These are phyloP conservation scores for Lasiurus cinereus DNA, from an alignment of 2,113 vertebrate genomes.

Conservation along the genomic window DNA sequence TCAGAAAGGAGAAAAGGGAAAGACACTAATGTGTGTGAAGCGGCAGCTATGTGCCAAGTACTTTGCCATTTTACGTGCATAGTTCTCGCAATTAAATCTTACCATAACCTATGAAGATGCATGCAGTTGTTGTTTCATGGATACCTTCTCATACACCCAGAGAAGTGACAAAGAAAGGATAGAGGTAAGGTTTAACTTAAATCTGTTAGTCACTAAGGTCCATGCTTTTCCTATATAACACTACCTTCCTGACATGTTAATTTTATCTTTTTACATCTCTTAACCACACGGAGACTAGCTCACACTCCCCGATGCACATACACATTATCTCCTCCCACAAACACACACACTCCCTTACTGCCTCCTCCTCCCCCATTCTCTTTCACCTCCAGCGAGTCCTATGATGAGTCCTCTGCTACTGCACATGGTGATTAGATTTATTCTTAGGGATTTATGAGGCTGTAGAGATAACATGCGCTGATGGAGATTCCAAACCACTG, in stretches of 20 bases:
- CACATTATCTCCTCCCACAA: fast-evolving
- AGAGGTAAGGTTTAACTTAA: neutral
- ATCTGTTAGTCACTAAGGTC: neutral
- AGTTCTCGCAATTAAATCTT: neutral
- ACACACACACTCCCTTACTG: neutral
- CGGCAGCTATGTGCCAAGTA: neutral
- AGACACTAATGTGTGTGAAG: neutral
- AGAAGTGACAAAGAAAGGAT: neutral
- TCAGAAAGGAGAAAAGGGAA: neutral
- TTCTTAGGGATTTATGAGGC: neutral
- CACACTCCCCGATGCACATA: no score
- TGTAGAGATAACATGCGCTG: neutral
- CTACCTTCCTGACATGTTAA: neutral
- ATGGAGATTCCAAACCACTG: neutral
- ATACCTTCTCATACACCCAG: neutral
- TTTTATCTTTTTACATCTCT: neutral
- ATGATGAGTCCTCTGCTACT: neutral
- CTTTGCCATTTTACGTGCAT: neutral
- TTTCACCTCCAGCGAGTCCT: neutral
- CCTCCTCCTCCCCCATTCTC: fast-evolving
- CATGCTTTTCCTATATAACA: neutral
- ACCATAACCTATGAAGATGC: neutral
- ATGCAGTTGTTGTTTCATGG: neutral
- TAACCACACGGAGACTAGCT: neutral
- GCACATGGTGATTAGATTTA: neutral